A percentile compares a stretch with the other conserved stretches of the same genome.
Conservation (phyloP, 35 echinoderm and acorn worm genomes). For the Stichopus chloronotus region DNA sequence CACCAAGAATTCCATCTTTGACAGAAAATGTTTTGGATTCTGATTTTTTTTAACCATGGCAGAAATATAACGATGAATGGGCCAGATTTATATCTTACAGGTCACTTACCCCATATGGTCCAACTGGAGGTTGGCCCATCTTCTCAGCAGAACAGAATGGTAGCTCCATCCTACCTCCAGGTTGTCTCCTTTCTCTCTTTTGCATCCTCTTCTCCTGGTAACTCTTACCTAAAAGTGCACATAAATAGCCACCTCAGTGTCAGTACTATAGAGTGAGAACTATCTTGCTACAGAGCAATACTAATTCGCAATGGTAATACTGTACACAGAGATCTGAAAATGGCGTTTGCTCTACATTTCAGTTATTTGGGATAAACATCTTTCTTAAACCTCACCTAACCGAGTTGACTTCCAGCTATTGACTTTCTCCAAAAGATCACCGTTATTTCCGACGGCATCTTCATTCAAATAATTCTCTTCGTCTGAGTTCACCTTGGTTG, state of each 20-base stretch:
- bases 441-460: constrained; percentile 5
- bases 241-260: background rate
- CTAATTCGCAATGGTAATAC: too few relatives aligned
- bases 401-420: constrained; percentile 92
- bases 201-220: constrained; percentile 81
- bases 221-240: constrained; percentile 67
- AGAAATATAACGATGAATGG: too few relatives aligned
- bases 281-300: too few relatives aligned
- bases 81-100: too few relatives aligned
- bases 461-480: constrained; percentile 22
- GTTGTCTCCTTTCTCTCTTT: constrained; percentile 83
- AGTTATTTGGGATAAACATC: too few relatives aligned
- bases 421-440: constrained; percentile 67
- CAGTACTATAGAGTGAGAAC: too few relatives aligned
- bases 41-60: too few relatives aligned
- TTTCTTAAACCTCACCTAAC: constrained; percentile 64
- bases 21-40: too few relatives aligned
- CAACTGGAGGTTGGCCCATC: constrained; percentile 78
- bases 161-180: constrained; percentile 82
- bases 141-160: constrained; percentile 77
- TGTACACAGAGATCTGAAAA: too few relatives aligned
- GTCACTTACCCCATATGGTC: constrained; percentile 86
- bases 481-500: background rate
- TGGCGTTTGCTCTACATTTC: too few relatives aligned
- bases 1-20: too few relatives aligned